Evolutionary conservation across 2,888 invertebrate genomes (phyloP).

Genomic region (Chydorus sphaericus): DNA sequence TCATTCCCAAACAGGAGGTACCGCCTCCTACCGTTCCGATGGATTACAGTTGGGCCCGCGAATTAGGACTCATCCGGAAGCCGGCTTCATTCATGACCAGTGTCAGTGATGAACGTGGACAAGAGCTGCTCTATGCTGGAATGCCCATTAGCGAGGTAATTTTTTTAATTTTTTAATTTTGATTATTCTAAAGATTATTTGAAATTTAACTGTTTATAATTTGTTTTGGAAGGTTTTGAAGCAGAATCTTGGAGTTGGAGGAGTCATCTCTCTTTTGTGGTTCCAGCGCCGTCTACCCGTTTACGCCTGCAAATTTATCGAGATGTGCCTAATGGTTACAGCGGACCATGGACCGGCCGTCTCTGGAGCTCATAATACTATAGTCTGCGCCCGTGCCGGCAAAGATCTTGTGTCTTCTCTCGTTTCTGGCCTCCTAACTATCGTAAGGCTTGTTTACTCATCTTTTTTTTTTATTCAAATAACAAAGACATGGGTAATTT

Average conservation of each 20-base stretch:
- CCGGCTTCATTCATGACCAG: constrained; percentile 99
- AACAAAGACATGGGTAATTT: constrained; percentile 2
- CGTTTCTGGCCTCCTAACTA: constrained; percentile 90
- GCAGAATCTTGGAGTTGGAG: constrained; percentile 91
- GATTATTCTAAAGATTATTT: not conserved
- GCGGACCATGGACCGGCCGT: constrained; percentile 98
- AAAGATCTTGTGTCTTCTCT: constrained; percentile 93
- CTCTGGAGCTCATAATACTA: constrained; percentile 95
- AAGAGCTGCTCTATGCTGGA: constrained; percentile 91
- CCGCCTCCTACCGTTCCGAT: constrained; percentile 99
- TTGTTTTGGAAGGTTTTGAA: constrained; percentile 49
- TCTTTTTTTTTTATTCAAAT: not conserved
- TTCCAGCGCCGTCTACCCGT: constrained; percentile 92
- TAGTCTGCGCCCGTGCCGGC: constrained; percentile 91
- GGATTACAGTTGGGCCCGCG: constrained; percentile 98
- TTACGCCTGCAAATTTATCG: constrained; percentile 92
- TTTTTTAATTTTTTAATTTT: not conserved
- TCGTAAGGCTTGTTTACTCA: constrained; percentile 47
- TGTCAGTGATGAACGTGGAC: constrained; percentile 96
- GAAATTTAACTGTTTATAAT: not conserved
- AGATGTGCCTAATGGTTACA: constrained; percentile 97
- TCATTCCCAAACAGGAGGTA: constrained; percentile 76
- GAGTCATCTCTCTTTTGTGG: constrained; percentile 93
- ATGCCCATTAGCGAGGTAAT: constrained; percentile 50
- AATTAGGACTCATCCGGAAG: constrained; percentile 92